These are phyloP conservation scores for Leucophenga maculata DNA, from an alignment of 2,888 invertebrate genomes.

Conservation along the genomic window DNA sequence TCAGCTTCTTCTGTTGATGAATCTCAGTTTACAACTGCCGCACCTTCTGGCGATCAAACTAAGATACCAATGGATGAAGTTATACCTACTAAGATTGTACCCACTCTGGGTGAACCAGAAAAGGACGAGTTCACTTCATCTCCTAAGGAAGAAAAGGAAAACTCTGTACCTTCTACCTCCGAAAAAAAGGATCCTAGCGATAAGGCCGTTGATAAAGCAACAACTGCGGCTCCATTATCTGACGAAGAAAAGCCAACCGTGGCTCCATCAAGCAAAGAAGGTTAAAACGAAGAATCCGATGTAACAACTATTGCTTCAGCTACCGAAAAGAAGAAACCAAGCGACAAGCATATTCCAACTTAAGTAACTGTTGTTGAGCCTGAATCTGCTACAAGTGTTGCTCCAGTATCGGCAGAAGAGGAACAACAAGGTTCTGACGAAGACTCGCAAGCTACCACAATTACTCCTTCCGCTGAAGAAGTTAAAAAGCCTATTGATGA, in stretches of 20 bases:
- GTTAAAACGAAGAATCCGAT: conserved; percentile 32
- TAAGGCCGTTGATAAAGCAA: not conserved
- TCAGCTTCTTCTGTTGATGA: conserved; percentile 32
- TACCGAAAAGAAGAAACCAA: conserved; percentile 32
- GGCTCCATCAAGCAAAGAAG: conserved; percentile 26
- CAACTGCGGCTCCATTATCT: conserved; percentile 25
- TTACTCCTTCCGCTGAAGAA: conserved; percentile 22
- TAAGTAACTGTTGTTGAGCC: conserved; percentile 25
- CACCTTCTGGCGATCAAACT: conserved; percentile 35
- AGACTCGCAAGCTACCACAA: conserved; percentile 25
- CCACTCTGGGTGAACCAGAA: conserved; percentile 30
- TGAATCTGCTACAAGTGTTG: conserved; percentile 30
- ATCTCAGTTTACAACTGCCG: conserved; percentile 37
- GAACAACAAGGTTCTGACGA: not conserved
- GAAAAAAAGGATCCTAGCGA: not conserved
- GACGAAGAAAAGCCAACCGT: conserved; percentile 22
- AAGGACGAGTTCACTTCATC: conserved; percentile 44
- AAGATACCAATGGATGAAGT: conserved; percentile 7
- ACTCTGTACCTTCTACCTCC: not conserved
- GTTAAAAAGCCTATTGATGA: conserved; percentile 34
- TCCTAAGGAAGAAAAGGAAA: conserved; percentile 32
- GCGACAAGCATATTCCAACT: conserved; percentile 32
- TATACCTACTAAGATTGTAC: conserved; percentile 32
- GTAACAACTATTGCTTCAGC: conserved; percentile 36
- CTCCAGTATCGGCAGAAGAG: conserved; percentile 27